Conservation (phyloP, 2,797 vertebrate species). For the Falco rusticolus region DNA sequence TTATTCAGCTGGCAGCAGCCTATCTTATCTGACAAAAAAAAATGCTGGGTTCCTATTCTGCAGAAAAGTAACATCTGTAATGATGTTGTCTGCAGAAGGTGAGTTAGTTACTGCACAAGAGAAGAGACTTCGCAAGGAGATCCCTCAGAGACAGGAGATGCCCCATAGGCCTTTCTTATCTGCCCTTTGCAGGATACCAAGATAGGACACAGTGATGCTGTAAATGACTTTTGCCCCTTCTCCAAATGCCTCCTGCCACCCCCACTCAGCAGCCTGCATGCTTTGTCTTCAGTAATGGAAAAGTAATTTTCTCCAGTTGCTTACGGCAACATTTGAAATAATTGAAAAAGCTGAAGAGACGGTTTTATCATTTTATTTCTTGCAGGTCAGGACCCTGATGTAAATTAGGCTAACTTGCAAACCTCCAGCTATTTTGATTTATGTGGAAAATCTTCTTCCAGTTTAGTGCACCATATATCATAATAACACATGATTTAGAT, state of each 20-base stretch:
- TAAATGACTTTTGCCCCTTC: neutral
- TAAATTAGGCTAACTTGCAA: conserved; percentile 8
- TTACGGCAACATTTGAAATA: conserved; percentile 16
- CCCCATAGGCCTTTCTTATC: neutral
- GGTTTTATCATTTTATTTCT: conserved; percentile 31
- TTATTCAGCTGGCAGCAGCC: neutral
- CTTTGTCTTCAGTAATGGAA: conserved; percentile 5
- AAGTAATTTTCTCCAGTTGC: neutral
- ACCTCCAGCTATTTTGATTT: conserved; percentile 31
- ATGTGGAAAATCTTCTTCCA: conserved; percentile 16
- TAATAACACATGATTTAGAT: conserved; percentile 2
- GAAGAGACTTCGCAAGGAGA: neutral
- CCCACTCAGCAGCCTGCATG: neutral
- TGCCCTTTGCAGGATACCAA: neutral
- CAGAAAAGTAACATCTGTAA: neutral
- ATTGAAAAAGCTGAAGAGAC: neutral
- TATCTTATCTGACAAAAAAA: neutral
- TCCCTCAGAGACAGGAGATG: neutral
- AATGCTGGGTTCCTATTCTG: neutral
- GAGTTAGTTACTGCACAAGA: neutral
- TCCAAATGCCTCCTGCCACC: neutral
- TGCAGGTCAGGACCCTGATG: neutral
- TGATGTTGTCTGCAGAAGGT: neutral
- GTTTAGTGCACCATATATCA: neutral
- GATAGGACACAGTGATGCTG: neutral